These are phyloP conservation scores for Laupala kohalensis DNA, from an alignment of 1,140 invertebrate species.

Conservation along the genomic window DNA sequence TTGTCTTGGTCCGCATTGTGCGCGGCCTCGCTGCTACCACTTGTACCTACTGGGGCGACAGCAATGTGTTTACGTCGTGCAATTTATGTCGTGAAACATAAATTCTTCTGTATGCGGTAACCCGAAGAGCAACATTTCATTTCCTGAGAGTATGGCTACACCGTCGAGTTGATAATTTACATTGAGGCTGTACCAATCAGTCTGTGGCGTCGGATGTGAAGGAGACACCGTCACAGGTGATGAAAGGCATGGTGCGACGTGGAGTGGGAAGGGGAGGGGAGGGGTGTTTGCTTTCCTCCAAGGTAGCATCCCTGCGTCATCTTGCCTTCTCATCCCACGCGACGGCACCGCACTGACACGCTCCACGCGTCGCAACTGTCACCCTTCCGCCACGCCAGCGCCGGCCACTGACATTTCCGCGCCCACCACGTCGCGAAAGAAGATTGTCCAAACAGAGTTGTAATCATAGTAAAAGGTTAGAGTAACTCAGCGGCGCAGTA, in stretches of 20 bases:
- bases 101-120: too few relatives aligned
- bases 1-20: too few relatives aligned
- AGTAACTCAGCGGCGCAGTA: conserved; percentile 6
- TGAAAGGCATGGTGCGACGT: too few relatives aligned
- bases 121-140: background rate
- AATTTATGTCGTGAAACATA: too few relatives aligned
- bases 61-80: too few relatives aligned
- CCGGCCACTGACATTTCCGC: conserved; percentile 3
- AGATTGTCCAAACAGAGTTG: conserved; percentile 14
- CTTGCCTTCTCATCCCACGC: too few relatives aligned
- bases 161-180: background rate
- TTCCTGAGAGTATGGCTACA: background rate
- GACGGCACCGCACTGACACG: too few relatives aligned
- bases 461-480: conserved; percentile 26
- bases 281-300: background rate
- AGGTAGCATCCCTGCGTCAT: background rate
- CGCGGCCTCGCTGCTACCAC: too few relatives aligned
- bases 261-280: background rate
- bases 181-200: background rate
- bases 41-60: too few relatives aligned
- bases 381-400: background rate
- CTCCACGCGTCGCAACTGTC: background rate
- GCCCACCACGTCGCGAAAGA: background rate
- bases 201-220: background rate
- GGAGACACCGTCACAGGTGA: too few relatives aligned